Base-by-base conservation (phyloP, 2,797 vertebrate genomes). In the Manis javanica region DNA sequence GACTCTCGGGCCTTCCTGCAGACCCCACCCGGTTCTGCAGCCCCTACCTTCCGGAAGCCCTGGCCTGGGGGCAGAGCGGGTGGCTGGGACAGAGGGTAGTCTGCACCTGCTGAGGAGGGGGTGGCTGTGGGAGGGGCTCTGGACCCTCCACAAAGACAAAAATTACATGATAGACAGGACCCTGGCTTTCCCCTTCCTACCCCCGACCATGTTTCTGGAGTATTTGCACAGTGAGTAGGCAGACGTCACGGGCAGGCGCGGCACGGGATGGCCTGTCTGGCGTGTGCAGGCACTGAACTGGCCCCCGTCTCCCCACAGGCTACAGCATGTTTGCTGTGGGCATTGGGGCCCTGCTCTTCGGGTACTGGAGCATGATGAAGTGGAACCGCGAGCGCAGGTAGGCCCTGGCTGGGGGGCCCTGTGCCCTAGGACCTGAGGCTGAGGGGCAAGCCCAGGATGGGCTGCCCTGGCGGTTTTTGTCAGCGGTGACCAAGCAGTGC, bases 301-400 rank as follows among this genome's bases (percentile, higher is more conserved):
- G 31, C 0, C 51, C 63, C 29, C 14, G n/a, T 91, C 11, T 90
- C 81, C 29, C 72, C 77, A 5, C 98, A 99, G 99, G 99, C 15
- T 99, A 99, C 42, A 98, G 98, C 93, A 98, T 99, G 99, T 99
- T 99, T 3, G 99, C 98, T 0, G 88, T 99, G 21, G 99, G 99
- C 55, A 97, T 99, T 0, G 99, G 99, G 66, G 2, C 98, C 29
- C 95, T 99, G 98, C 0, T 99, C 2, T 99, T 99, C 13, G 99
- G 99, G 2, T 99, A 99, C 95, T 99, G 99, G 99, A 98, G 97
- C 85, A 96, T 99, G 0, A 98, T 99, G 69, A 99, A 78, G 51
- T 99, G 99, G 99, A 99, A 99, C 98, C 98, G 99, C 8, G 99
- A 99, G 91, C 99, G 99, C 96, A 99, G 99, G 99, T 99, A 96